Conservation (phyloP, 2,113 vertebrate genomes). For the Pica pica region DNA sequence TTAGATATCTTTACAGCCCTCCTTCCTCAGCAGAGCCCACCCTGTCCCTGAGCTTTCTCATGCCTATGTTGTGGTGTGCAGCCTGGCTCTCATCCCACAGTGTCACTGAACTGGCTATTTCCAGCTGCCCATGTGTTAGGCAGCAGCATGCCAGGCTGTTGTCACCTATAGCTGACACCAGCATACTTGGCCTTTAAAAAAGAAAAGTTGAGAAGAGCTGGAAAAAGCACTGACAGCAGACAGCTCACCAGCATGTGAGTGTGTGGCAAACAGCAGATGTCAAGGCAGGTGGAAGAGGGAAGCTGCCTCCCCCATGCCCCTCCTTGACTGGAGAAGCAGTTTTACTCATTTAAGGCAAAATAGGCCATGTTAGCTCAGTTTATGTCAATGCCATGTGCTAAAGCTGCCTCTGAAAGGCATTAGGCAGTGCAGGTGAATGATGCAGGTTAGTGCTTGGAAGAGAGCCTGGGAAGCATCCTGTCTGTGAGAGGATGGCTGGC, state of each 20-base stretch:
- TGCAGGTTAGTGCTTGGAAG: neutral
- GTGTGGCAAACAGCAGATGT: neutral
- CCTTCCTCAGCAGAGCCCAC: neutral
- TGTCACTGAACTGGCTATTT: neutral
- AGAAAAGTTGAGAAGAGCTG: neutral
- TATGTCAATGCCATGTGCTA: neutral
- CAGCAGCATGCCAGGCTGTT: neutral
- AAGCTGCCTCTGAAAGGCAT: neutral
- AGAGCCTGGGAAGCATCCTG: neutral
- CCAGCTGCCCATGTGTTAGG: neutral
- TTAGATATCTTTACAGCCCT: neutral
- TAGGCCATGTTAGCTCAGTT: neutral
- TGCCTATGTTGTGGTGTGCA: fast-evolving
- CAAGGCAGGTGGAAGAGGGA: neutral
- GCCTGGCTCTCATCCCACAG: neutral
- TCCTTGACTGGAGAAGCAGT: neutral
- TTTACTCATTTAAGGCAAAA: neutral
- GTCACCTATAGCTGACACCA: neutral
- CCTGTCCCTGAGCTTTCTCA: neutral
- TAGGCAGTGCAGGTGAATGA: neutral
- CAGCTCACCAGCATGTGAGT: neutral
- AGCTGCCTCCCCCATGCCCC: neutral
- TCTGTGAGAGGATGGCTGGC: neutral
- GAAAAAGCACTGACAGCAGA: neutral
- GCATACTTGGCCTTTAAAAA: neutral